A percentile compares a stretch with the other conserved stretches of the same genome.
Evolutionary conservation across 1,140 invertebrate species (phyloP).

Genomic region (Cydia amplana): DNA sequence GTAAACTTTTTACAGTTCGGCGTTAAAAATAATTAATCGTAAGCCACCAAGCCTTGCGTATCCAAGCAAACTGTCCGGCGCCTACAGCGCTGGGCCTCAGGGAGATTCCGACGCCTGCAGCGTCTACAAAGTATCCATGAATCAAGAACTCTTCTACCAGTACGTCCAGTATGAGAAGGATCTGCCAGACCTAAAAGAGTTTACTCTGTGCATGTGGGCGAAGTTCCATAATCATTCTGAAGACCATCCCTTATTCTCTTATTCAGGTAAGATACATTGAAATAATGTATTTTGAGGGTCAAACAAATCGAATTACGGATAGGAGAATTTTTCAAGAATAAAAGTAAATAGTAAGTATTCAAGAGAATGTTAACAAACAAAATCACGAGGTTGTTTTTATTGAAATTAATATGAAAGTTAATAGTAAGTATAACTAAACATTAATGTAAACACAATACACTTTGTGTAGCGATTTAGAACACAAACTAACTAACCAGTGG

Average conservation of each 20-base stretch:
- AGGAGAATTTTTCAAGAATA: no score
- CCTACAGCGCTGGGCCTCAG: constrained; percentile 44
- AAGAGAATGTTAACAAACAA: no score
- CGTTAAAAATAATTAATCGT: constrained; percentile 64
- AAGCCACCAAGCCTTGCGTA: constrained; percentile 46
- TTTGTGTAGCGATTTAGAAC: no score
- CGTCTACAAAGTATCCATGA: constrained; percentile 84
- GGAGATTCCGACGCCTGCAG: constrained; percentile 79
- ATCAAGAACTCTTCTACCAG: constrained; percentile 85
- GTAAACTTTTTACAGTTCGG: constrained; percentile 47
- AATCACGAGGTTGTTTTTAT: no score
- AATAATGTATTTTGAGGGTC: background rate
- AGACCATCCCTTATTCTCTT: constrained; percentile 90
- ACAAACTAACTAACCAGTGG: no score
- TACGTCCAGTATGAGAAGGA: constrained; percentile 85
- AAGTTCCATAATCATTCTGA: constrained; percentile 89
- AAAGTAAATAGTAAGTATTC: no score
- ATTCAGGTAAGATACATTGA: constrained; percentile 83
- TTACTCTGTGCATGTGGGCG: constrained; percentile 89
- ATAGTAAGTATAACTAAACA: no score
- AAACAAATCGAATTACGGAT: no score
- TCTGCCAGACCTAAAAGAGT: constrained; percentile 88
- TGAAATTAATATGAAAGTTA: no score
- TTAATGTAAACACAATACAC: no score
- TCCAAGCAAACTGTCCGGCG: constrained; percentile 45